A percentile compares a stretch with the other conserved stretches of the same genome.
Evolutionary conservation across 1,140 invertebrate species (phyloP).

Genomic region (Caerostris extrusa): DNA sequence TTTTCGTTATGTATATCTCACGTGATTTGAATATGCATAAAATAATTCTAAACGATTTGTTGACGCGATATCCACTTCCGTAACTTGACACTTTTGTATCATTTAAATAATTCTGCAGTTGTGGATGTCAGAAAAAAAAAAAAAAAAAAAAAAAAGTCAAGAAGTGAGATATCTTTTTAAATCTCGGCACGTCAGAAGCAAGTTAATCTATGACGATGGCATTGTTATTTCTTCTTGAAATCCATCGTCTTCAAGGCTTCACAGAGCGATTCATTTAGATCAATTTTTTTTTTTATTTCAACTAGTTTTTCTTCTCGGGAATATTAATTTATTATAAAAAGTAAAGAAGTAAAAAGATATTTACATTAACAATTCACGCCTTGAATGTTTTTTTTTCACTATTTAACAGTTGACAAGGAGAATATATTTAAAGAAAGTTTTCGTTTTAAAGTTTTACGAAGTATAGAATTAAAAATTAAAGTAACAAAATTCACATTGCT

Average conservation of each 20-base stretch:
- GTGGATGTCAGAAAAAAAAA: not conserved
- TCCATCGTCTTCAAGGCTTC: not conserved
- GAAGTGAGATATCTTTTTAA: not conserved
- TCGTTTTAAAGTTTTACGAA: no score
- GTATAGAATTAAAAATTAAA: no score
- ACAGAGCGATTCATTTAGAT: not conserved
- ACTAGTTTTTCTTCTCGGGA: not conserved
- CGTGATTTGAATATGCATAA: not conserved
- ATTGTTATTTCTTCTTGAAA: constrained; percentile 8
- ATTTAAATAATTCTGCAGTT: not conserved
- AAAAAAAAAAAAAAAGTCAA: not conserved
- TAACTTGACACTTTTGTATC: constrained; percentile 46
- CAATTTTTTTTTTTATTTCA: not conserved
- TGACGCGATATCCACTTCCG: constrained; percentile 18
- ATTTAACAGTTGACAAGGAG: no score
- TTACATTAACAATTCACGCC: no score
- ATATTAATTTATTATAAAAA: not conserved
- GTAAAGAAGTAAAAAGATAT: not conserved
- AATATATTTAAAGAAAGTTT: no score
- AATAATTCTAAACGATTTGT: constrained; percentile 6
- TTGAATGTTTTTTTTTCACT: no score
- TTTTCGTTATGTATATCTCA: no score
- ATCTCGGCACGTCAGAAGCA: constrained; percentile 1
- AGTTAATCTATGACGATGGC: not conserved
- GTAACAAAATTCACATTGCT: no score